Percentiles rank a stretch among this genome's conserved stretches.
Conservation (phyloP, 2,113 vertebrate species). For the human (Homo sapiens) region DNA sequence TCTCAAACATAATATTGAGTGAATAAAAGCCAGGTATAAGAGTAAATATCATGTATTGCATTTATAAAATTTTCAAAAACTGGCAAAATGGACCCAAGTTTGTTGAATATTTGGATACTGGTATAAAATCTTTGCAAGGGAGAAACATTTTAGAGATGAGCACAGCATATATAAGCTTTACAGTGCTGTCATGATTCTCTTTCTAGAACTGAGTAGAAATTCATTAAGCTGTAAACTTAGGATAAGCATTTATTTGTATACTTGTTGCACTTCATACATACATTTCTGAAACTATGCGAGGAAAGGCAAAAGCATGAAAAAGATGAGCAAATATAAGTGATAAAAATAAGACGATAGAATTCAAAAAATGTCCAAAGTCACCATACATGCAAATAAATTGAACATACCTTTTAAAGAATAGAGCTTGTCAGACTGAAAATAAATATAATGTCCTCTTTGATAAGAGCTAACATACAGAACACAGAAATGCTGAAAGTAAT, state of each 20-base stretch:
- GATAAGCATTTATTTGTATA: not conserved
- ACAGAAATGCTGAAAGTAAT: not conserved
- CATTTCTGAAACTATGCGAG: not conserved
- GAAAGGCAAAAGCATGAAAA: not conserved
- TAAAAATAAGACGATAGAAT: not conserved
- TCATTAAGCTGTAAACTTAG: not conserved
- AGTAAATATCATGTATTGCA: not conserved
- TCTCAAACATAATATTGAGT: not conserved
- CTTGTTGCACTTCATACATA: too few relatives aligned
- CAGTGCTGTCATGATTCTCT: not conserved
- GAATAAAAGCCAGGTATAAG: not conserved
- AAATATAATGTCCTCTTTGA: not conserved
- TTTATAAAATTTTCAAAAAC: not conserved
- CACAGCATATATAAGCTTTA: fast-evolving
- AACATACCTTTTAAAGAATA: not conserved
- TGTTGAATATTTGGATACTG: not conserved
- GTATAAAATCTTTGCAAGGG: not conserved
- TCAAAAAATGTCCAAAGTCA: not conserved
- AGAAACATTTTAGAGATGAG: not conserved
- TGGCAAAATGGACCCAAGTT: not conserved
- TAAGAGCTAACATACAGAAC: not conserved
- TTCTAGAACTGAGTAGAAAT: not conserved
- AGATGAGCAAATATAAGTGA: not conserved
- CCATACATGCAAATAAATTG: not conserved
- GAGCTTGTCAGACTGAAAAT: not conserved